These are phyloP conservation scores for Danio kyathit DNA, from an alignment of 2,797 vertebrate species.

Conservation along the genomic window DNA sequence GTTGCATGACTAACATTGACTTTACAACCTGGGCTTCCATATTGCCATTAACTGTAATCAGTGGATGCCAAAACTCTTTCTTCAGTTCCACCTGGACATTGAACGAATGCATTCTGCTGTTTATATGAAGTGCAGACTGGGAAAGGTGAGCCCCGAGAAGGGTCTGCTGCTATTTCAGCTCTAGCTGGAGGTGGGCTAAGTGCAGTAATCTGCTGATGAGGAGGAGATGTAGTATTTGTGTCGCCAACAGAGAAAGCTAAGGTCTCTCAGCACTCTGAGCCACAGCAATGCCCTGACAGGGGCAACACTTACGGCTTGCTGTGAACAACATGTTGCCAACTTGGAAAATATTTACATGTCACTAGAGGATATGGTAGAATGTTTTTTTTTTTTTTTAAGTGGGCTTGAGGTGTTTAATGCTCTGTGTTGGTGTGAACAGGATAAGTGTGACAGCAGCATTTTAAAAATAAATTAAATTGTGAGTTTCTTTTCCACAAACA, in stretches of 20 bases:
- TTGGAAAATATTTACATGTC: slow-evolving; percentile 62
- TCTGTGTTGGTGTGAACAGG: slow-evolving; percentile 61
- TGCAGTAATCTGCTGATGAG: slow-evolving; percentile 37
- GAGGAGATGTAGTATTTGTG: slow-evolving; percentile 20
- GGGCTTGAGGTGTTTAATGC: slow-evolving; percentile 56
- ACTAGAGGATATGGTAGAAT: not conserved
- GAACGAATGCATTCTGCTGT: not conserved
- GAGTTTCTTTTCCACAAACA: slow-evolving; percentile 6
- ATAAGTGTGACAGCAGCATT: slow-evolving; percentile 58
- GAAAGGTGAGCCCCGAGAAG: not conserved
- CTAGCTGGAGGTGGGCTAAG: slow-evolving; percentile 23
- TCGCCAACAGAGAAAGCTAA: not conserved
- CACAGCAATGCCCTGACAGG: slow-evolving; percentile 40
- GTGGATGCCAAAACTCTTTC: not conserved
- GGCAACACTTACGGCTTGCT: slow-evolving; percentile 56
- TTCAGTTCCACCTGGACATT: slow-evolving; percentile 4
- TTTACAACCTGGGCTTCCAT: not conserved
- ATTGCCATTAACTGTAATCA: not conserved
- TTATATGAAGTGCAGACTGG: slow-evolving; percentile 28
- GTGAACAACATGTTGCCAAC: slow-evolving; percentile 53
- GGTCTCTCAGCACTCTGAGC: slow-evolving; percentile 16
- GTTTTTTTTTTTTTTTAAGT: not conserved
- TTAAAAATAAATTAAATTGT: slow-evolving; percentile 68
- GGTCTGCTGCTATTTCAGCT: slow-evolving; percentile 24
- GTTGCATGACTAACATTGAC: slow-evolving; percentile 6